Percentiles rank a stretch among this genome's conserved stretches.
phyloP scores from a whole-genome alignment of 2,113 vertebrate genomes.

The Mormyrus lacerda region DNA sequence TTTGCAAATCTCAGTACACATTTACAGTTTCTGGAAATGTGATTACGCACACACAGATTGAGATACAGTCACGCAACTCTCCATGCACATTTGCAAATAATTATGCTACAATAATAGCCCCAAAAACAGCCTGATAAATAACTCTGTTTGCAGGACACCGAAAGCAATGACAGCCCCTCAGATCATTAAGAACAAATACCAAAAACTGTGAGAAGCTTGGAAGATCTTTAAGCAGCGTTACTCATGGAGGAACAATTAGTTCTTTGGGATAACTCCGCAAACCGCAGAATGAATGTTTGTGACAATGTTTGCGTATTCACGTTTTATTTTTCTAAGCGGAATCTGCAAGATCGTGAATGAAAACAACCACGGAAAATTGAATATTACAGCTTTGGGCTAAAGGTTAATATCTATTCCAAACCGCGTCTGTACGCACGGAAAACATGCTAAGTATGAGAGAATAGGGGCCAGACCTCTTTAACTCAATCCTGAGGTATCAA shows the following conservation, averaged over 20 bases:
- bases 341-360: not conserved
- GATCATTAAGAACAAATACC: not conserved
- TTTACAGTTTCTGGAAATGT: too few species aligned
- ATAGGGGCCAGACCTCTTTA: not conserved
- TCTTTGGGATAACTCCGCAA: not conserved
- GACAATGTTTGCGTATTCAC: not conserved
- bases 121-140: not conserved
- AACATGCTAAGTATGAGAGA: not conserved
- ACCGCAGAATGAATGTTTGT: not conserved
- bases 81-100: too few species aligned
- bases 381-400: not conserved
- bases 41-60: too few species aligned
- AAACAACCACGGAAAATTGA: not conserved
- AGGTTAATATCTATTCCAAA: slow-evolving; percentile 7
- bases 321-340: not conserved
- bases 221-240: not conserved
- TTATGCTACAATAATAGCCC: too few species aligned
- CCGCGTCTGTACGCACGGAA: not conserved
- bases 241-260: not conserved
- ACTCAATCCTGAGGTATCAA: not conserved
- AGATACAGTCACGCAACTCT: too few species aligned
- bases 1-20: too few species aligned
- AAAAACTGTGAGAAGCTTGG: not conserved
- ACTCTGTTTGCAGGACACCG: too few species aligned
- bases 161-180: not conserved